These are phyloP conservation scores for Mormyrus proboscirostris DNA, from an alignment of 2,797 vertebrate genomes.

Conservation along the genomic window DNA sequence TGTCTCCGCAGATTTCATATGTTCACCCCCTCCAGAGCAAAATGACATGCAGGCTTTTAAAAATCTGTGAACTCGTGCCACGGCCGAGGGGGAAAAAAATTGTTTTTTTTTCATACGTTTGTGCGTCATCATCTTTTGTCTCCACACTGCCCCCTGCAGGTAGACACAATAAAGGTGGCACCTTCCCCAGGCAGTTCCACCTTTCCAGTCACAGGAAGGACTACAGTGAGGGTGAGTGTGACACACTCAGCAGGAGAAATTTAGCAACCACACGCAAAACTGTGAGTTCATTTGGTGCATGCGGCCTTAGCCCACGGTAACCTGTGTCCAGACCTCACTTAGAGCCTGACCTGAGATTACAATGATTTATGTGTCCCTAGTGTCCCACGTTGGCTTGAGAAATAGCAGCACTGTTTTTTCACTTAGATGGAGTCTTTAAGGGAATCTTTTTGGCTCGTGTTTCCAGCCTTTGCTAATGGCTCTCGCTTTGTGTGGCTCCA, in stretches of 20 bases:
- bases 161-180: constrained; percentile 81
- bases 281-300: not conserved
- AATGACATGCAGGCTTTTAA: not conserved
- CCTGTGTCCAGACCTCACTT: constrained; percentile 14
- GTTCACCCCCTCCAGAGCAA: not conserved
- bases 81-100: not conserved
- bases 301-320: not conserved
- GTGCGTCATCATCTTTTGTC: not conserved
- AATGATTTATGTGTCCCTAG: not conserved
- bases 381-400: not conserved
- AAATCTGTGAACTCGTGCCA: not conserved
- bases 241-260: not conserved
- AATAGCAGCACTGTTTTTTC: constrained; percentile 5
- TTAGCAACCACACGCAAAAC: not conserved
- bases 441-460: not conserved
- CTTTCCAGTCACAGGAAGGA: constrained; percentile 81
- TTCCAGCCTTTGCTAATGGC: not conserved
- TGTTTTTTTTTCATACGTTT: not conserved
- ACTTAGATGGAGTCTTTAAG: not conserved
- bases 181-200: constrained; percentile 83
- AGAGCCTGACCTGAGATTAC: constrained; percentile 4
- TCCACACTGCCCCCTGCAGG: constrained; percentile 52
- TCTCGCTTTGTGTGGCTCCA: not conserved
- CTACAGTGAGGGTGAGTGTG: constrained; percentile 77
- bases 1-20: not conserved